phyloP scores from a whole-genome alignment of 1,140 invertebrate genomes.

The Drosophila ercepeae region DNA sequence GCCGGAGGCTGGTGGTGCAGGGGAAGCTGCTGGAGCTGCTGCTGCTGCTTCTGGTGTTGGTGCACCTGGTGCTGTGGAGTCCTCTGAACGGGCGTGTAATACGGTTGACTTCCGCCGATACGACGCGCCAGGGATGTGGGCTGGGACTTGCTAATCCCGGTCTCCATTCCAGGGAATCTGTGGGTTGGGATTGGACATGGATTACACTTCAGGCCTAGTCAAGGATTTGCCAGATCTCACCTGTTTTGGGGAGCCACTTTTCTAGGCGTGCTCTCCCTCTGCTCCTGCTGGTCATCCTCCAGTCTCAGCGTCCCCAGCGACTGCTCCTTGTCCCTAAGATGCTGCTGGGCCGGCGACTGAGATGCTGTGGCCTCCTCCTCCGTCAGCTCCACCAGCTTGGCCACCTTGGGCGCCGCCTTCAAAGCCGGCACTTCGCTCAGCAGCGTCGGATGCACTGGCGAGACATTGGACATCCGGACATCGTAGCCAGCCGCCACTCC shows the following conservation, averaged over 20 bases:
- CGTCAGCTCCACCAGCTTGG: not conserved
- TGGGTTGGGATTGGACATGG: not conserved
- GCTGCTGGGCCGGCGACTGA: conserved; percentile 83
- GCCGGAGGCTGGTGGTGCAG: conserved; percentile 44
- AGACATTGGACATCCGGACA: conserved; percentile 93
- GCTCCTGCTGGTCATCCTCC: conserved; percentile 10
- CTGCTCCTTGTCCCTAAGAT: conserved; percentile 46
- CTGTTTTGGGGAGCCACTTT: conserved; percentile 20
- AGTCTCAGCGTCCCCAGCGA: conserved; percentile 10
- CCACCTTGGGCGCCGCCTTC: conserved; percentile 72
- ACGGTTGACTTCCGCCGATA: conserved; percentile 62
- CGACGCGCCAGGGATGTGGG: conserved; percentile 51
- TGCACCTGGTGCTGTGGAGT: conserved; percentile 69
- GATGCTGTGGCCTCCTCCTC: conserved; percentile 37
- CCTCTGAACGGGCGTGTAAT: conserved; percentile 67
- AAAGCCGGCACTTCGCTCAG: conserved; percentile 72
- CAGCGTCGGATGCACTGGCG: conserved; percentile 91
- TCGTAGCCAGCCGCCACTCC: conserved; percentile 95
- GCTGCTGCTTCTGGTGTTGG: conserved; percentile 40
- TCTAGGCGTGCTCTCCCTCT: conserved; percentile 18
- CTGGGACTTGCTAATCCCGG: conserved; percentile 45
- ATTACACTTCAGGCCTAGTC: not conserved
- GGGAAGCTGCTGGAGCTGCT: conserved; percentile 41
- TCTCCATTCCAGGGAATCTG: conserved; percentile 25
- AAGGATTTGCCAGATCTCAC: not conserved